Evolutionary conservation across 2,888 invertebrate species (phyloP).

Genomic region (Lycocerus yunnanus): DNA sequence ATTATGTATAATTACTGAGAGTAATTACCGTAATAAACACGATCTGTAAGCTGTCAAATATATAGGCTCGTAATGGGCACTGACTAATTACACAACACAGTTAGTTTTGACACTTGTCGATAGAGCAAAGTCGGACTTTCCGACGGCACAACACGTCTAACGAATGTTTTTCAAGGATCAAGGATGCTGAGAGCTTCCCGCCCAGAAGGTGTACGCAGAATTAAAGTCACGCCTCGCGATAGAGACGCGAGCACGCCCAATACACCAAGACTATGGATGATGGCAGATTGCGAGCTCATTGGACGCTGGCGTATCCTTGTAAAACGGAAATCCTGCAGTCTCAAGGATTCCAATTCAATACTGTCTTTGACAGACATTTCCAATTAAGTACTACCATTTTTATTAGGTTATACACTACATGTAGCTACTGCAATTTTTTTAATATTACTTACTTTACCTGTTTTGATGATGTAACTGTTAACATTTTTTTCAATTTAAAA

Average conservation of each 20-base stretch:
- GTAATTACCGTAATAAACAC: conserved; percentile 35
- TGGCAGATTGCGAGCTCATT: conserved; percentile 26
- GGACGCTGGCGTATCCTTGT: conserved; percentile 19
- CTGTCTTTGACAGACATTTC: not conserved
- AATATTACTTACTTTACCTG: not conserved
- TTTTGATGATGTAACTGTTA: not conserved
- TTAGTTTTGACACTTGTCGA: conserved; percentile 37
- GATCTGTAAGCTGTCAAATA: conserved; percentile 34
- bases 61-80: conserved; percentile 26
- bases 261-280: conserved; percentile 42
- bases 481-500: not conserved
- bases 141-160: conserved; percentile 50
- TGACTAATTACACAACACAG: conserved; percentile 35
- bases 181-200: conserved; percentile 52
- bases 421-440: not conserved
- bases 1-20: conserved; percentile 26
- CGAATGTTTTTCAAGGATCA: conserved; percentile 44
- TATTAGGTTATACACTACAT: not conserved
- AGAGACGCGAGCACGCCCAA: conserved; percentile 40
- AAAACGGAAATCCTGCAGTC: conserved; percentile 11
- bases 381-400: not conserved
- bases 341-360: conserved; percentile 10
- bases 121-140: conserved; percentile 42
- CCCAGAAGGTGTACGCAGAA: conserved; percentile 40
- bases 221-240: conserved; percentile 41